These are phyloP conservation scores for Nomada flava DNA, from an alignment of 2,888 invertebrate genomes.

Conservation along the genomic window DNA sequence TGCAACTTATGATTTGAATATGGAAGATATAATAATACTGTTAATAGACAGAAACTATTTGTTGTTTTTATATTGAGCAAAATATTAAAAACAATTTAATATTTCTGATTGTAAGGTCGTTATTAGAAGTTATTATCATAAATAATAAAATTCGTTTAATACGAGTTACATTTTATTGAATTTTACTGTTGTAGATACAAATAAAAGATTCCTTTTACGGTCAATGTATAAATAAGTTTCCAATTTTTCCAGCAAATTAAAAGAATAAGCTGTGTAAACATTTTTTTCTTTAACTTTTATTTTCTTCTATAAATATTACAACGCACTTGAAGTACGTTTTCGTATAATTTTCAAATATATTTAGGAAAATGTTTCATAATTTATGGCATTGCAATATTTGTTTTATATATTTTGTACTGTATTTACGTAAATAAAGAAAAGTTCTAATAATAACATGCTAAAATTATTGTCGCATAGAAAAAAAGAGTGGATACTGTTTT, in stretches of 20 bases:
- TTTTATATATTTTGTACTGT: slow-evolving; percentile 19
- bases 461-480: not conserved
- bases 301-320: too few species aligned
- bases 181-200: too few species aligned
- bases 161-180: too few species aligned
- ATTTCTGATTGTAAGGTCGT: not conserved
- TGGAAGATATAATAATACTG: not conserved
- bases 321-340: too few species aligned
- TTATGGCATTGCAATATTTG: too few species aligned
- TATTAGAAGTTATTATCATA: not conserved
- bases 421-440: not conserved
- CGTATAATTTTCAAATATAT: not conserved
- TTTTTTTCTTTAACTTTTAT: too few species aligned
- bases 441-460: not conserved
- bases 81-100: not conserved
- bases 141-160: not conserved
- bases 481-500: not conserved
- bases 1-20: slow-evolving; percentile 9
- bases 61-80: too few species aligned
- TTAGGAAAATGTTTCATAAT: not conserved
- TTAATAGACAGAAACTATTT: not conserved
- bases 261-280: too few species aligned
- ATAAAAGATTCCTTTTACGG: too few species aligned
- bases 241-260: not conserved
- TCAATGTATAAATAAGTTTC: not conserved